A percentile compares a stretch with the other conserved stretches of the same genome.
phyloP scores from a whole-genome alignment of 2,113 vertebrate genomes.

The Nannobrachium achirus region DNA sequence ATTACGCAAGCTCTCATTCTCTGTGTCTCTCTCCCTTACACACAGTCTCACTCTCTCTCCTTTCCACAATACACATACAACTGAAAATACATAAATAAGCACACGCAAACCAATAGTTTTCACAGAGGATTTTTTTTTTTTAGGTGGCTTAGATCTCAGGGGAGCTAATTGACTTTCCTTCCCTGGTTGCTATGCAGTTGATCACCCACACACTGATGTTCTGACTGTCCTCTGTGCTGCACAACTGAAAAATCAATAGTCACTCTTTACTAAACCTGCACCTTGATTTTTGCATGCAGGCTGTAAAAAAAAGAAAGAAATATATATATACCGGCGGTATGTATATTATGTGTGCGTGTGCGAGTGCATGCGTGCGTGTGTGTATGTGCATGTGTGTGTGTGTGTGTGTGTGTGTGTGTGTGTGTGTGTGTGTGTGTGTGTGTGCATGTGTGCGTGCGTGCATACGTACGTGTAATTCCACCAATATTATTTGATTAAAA shows the following conservation, averaged over 20 bases:
- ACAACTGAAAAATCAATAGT: slow-evolving; percentile 53
- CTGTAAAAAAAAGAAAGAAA: too few species aligned
- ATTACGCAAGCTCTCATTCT: not conserved
- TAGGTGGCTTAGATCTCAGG: slow-evolving; percentile 15
- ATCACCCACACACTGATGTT: slow-evolving; percentile 57
- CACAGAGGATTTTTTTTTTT: slow-evolving; percentile 24
- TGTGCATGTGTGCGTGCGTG: slow-evolving; percentile 4
- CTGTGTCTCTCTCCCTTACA: not conserved
- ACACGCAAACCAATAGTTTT: slow-evolving; percentile 18
- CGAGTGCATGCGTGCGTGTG: slow-evolving; percentile 12
- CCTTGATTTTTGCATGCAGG: slow-evolving; percentile 28
- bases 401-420: not conserved
- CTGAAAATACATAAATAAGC: slow-evolving; percentile 22
- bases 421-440: slow-evolving; percentile 14
- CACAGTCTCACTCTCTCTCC: not conserved
- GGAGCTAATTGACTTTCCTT: slow-evolving; percentile 44
- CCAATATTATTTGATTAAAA: slow-evolving; percentile 14
- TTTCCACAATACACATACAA: slow-evolving; percentile 18
- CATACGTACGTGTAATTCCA: slow-evolving; percentile 33
- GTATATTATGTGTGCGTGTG: slow-evolving; percentile 1
- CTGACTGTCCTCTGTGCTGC: slow-evolving; percentile 44
- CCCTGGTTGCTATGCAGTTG: slow-evolving; percentile 42
- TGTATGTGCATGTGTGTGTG: slow-evolving; percentile 23
- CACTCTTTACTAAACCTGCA: slow-evolving; percentile 36
- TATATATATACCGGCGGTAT: too few species aligned